Evolutionary conservation across 1,140 invertebrate species (phyloP).

Genomic region (Cryptotermes secundus): DNA sequence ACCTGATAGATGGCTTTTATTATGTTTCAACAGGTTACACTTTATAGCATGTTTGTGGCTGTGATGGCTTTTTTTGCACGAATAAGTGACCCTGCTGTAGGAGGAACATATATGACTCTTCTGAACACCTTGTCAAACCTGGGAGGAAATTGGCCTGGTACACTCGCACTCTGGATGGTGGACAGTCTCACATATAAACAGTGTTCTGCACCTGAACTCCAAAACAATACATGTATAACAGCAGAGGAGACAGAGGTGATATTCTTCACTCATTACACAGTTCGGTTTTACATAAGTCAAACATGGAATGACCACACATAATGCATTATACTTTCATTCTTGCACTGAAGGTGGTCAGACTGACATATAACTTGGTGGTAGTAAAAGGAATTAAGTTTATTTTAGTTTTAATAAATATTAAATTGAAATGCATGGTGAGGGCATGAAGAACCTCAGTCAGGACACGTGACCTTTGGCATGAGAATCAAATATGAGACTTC

Average conservation of each 20-base stretch:
- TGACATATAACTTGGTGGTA: no score
- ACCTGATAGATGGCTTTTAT: constrained; percentile 41
- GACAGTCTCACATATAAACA: constrained; percentile 81
- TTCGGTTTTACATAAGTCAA: no score
- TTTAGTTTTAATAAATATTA: no score
- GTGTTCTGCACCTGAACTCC: constrained; percentile 56
- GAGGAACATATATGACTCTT: constrained; percentile 99
- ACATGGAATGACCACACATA: no score
- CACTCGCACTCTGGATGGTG: constrained; percentile 88
- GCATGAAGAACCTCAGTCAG: no score
- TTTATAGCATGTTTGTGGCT: constrained; percentile 81
- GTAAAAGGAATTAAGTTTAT: background rate
- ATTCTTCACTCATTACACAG: background rate
- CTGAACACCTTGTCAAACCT: constrained; percentile 96
- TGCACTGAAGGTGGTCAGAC: no score
- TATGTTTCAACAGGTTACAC: constrained; percentile 54
- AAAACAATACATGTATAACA: constrained; percentile 55
- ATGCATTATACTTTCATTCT: no score
- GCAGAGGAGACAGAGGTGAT: constrained; percentile 41
- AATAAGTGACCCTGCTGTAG: constrained; percentile 89
- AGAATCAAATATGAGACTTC: no score
- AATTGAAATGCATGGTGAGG: no score
- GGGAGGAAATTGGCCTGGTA: constrained; percentile 96
- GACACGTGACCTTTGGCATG: no score
- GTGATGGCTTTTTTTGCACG: constrained; percentile 81